phyloP scores from a whole-genome alignment of 2,113 vertebrate genomes.

The Xenopus tropicalis region UCB_Xtro_10.0 CM004445.2:118167501-118168000 shows the following conservation, averaged over 20 bases:
- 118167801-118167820: conserved; percentile 36
- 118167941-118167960: conserved; percentile 24
- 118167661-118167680: too few species aligned
- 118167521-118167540: too few species aligned
- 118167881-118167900: conserved; percentile 1
- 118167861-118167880: background rate
- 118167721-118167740: background rate
- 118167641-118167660: too few species aligned
- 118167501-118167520: too few species aligned
- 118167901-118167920: conserved; percentile 7
- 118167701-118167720: too few species aligned
- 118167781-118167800: conserved; percentile 91
- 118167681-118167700: too few species aligned
- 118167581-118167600: too few species aligned
- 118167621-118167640: too few species aligned
- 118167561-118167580: too few species aligned
- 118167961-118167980: conserved; percentile 18
- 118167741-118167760: conserved; percentile 96
- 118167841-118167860: conserved; percentile 17
- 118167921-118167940: background rate
- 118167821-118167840: background rate
- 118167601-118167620: too few species aligned
- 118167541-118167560: too few species aligned
- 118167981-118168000: conserved; percentile 26
- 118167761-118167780: conserved; percentile 94